A percentile compares a stretch with the other conserved stretches of the same genome.
Evolutionary conservation across 2,888 invertebrate species (phyloP).

Genomic region (Hydriomena furcata): DNA sequence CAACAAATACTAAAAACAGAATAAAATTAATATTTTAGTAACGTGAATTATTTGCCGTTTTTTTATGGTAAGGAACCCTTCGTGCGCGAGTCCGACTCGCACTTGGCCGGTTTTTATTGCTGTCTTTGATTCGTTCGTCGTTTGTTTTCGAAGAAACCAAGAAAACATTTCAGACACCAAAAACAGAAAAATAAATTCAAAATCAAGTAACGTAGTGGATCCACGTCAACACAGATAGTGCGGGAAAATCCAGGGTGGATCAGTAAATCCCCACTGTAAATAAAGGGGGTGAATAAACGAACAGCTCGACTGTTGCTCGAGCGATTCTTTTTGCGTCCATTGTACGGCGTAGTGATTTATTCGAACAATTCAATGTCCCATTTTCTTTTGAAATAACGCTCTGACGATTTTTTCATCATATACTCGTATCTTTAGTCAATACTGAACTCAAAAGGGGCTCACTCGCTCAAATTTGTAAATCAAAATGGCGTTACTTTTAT

Average conservation of each 20-base stretch:
- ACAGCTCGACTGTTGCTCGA: conserved; percentile 45
- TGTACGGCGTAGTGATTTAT: conserved; percentile 55
- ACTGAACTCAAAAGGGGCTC: too few species aligned
- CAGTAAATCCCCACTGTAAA: conserved; percentile 59
- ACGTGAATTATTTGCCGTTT: too few species aligned
- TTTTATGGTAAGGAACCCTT: too few species aligned
- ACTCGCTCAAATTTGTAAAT: too few species aligned
- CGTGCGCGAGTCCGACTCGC: too few species aligned
- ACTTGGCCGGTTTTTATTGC: too few species aligned
- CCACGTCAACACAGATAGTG: conserved; percentile 47
- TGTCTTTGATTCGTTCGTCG: too few species aligned
- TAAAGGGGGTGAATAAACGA: conserved; percentile 70
- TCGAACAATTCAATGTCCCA: conserved; percentile 44
- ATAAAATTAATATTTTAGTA: too few species aligned
- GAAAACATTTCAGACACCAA: conserved; percentile 9
- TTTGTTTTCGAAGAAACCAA: too few species aligned
- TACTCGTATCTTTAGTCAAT: too few species aligned
- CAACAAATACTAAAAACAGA: too few species aligned
- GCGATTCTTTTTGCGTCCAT: conserved; percentile 62
- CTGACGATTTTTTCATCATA: not conserved
- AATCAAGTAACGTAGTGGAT: conserved; percentile 37
- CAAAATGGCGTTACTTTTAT: too few species aligned
- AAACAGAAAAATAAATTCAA: conserved; percentile 30
- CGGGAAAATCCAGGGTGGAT: conserved; percentile 58
- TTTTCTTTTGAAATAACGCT: conserved; percentile 8